Evolutionary conservation across 37 sponge, comb jelly and placozoan genomes (phyloP), one percentile per base, ranked within the genome.

Genomic region (Diacarnus erythraeanus): DNA sequence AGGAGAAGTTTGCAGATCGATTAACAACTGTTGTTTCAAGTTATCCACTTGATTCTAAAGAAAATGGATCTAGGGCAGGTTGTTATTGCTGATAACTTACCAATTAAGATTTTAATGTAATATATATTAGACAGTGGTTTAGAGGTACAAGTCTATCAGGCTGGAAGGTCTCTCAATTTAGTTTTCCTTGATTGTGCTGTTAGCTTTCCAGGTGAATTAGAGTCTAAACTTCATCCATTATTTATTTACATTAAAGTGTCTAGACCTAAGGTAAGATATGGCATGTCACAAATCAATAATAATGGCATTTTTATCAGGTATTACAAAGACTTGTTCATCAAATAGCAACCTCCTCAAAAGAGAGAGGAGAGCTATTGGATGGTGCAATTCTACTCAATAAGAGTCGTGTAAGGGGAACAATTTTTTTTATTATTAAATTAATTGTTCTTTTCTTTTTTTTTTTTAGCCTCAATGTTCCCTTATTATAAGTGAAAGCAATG

Each of bases 131-230:
- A 4, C 22, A 25, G 61, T 26, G 26, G 22, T 26, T 68, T 64
- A 27, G 27, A 61, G n/a, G 64, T 30, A 34, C 73, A 80, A 21
- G 71, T 87, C 2, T 76, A 57, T 21, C 36, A 64, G 22, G 86
- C 80, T n/a, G 86, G 76, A 2, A 25, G 30, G n/a, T 54, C 69
- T 0, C 31, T 76, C n/a, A 59, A 87, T 21, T 66, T 87, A 0
- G 72, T 87, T 4, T 76, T 69, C 29, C 60, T 88, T n/a, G 78
- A 81, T 37, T 81, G 82, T 39, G 77, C 75, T 34, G 88, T 73
- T 25, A 87, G 77, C n/a, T 87, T 30, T 44, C 82, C 81, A 29
- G 38, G 22, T 4, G 88, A 87, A 26, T 36, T 87, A 0, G 59
- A 38, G 29, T 37, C 43, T 1, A 70, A 70, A 10, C 34, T 87